Base-by-base conservation (phyloP, 2,888 invertebrate species). In the Noctua pronuba region DNA sequence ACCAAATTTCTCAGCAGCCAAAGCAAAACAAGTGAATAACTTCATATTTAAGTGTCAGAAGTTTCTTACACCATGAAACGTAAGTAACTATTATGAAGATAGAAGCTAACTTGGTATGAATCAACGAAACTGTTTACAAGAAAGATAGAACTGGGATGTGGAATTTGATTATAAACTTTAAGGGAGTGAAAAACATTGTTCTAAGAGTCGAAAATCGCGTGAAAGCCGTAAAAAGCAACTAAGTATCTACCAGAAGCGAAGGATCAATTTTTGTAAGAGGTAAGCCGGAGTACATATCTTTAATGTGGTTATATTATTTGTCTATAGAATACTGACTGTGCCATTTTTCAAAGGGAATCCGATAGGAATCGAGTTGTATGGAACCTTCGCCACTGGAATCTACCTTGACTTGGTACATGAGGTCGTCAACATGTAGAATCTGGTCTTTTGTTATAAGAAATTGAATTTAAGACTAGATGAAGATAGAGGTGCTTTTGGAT, bases 11-110 rank as follows among this genome's bases (percentile, higher is more conserved):
- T 80, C 44, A 76, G 75, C 80, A 75, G 69, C 60, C 72, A 66
- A 79, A 80, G 75, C 77, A 74, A 80, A 85, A 85, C 83, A 86
- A 78, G 70, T 78, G 75, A 71, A 79, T 80, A 85, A 78, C 87
- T 85, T 87, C 71, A 77, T 75, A 69, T 85, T 87, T 78, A 72
- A 78, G 70, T 75, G 77, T 75, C 83, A 76, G 66, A 82, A 76
- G 75, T 85, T 79, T 73, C 70, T 77, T 75, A 79, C 41, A 75
- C 66, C 79, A 75, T 75, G 72, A 80, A 86, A 65, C 65, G 44
- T 67, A 60, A 72, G 64, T 64, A 58, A 66, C 60, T 55, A 64
- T 78, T 78, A 82, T 52, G 65, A 72, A 74, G 69, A 73, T 52
- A 35, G 28, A 64, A 69, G 35, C 16, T 60, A 80, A 71, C 76